Conservation (phyloP, 2,797 vertebrate species). For the Epinephelus awoara region DNA sequence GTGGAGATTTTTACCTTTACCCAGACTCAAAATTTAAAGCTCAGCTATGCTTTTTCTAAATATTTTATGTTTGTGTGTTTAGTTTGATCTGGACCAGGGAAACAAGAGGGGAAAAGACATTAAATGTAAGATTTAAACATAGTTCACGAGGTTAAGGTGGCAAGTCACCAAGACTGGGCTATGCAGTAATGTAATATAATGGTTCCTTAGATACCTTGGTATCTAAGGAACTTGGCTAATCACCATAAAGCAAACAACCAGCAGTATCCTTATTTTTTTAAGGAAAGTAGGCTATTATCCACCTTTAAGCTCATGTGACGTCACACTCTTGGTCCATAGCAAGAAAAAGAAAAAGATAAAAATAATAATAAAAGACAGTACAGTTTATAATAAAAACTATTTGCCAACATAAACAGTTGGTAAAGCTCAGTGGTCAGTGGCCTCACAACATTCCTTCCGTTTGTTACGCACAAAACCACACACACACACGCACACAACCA, state of each 20-base stretch:
- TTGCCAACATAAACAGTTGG: not conserved
- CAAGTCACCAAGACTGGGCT: too few species aligned
- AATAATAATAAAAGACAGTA: not conserved
- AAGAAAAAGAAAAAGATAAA: too few species aligned
- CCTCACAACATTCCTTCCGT: not conserved
- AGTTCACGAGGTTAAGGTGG: too few species aligned
- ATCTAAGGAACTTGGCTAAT: not conserved
- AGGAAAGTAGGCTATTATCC: not conserved
- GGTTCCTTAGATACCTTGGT: not conserved
- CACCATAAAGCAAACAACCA: not conserved
- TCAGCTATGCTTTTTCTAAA: constrained; percentile 37
- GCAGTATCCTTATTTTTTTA: not conserved
- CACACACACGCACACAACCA: not conserved
- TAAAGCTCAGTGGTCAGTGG: not conserved
- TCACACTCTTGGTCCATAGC: too few species aligned
- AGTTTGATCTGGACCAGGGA: constrained; percentile 9
- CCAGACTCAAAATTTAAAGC: constrained; percentile 1
- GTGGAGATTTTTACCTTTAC: constrained; percentile 11
- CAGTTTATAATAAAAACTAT: not conserved
- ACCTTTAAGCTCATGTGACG: too few species aligned
- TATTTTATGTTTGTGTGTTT: constrained; percentile 32
- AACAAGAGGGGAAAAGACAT: not conserved
- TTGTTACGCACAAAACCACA: not conserved
- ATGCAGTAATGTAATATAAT: not conserved
- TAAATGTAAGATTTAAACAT: too few species aligned